Evolutionary conservation across 2,797 vertebrate species (phyloP).

Genomic region (Leucoraja ocellata): DNA sequence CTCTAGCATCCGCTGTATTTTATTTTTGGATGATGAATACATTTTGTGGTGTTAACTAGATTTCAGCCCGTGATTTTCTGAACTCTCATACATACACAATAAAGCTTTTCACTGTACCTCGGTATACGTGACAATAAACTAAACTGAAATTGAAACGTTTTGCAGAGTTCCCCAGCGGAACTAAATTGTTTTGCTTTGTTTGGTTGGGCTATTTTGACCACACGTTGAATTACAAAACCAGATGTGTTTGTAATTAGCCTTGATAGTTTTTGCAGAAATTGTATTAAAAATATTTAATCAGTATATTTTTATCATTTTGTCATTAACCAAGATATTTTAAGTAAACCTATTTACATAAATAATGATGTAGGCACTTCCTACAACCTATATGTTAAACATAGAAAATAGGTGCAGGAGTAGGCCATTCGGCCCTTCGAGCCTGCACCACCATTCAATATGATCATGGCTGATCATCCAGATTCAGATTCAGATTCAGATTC

Average conservation of each 20-base stretch:
- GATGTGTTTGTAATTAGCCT: neutral
- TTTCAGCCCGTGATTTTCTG: neutral
- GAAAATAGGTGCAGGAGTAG: too few relatives aligned
- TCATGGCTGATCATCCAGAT: too few relatives aligned
- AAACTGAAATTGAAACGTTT: neutral
- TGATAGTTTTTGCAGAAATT: neutral
- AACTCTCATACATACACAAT: neutral
- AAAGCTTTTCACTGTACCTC: too few relatives aligned
- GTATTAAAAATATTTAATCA: neutral
- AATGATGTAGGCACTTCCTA: neutral
- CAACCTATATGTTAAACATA: neutral
- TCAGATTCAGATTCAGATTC: too few relatives aligned
- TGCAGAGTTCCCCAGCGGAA: neutral
- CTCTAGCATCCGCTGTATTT: too few relatives aligned
- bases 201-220: too few relatives aligned
- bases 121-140: too few relatives aligned
- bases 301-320: neutral
- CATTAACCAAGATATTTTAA: neutral
- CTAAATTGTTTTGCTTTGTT: neutral
- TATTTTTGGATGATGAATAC: too few relatives aligned
- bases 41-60: neutral
- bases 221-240: neutral
- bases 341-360: neutral
- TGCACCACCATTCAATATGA: too few relatives aligned
- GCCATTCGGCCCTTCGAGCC: too few relatives aligned